Evolutionary conservation across 1,140 invertebrate genomes (phyloP), one percentile per base, ranked within the genome.

Genomic region (Daktulosphaira vitifoliae): DNA sequence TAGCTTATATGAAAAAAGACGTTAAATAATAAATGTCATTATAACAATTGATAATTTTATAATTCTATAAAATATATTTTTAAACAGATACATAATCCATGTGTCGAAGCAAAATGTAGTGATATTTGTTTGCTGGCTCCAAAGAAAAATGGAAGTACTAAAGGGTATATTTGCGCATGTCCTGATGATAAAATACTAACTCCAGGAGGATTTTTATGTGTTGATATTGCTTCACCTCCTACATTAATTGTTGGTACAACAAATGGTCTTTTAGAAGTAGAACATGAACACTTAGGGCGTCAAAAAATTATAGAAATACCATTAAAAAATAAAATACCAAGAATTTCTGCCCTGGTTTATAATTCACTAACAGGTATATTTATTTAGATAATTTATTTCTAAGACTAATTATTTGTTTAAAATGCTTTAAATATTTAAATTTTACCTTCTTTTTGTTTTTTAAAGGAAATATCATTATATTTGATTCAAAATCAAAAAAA

Each of bases 61-160:
- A n/a, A n/a, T n/a, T n/a, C n/a, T n/a, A n/a, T n/a, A n/a, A n/a
- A n/a, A n/a, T n/a, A n/a, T 39, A 23, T 65, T 42, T 2, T 29
- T 59, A 29, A 33, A 66, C 44, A 77, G 74, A 54, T 69, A n/a
- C 16, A 13, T 0, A 90, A 92, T 77, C 85, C 87, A 6, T 96
- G 92, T 73, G 71, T 71, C 18, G 68, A 75, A 48, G 75, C 80
- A 33, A 72, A 77, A 1, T 96, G 92, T 72, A 84, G 82, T 20
- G 85, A 95, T 71, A 72, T 96, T 18, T 96, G 92, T 71, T 74
- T 96, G 1, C 73, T 95, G 29, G 81, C 81, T 4, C 82, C 83
- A 1, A 75, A 71, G 0, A 77, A 73, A 0, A 59, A 53, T 1
- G 22, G 15, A 9, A 33, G 46, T 16, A n/a, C 18, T 16, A 39